phyloP scores from a whole-genome alignment of 2,113 vertebrate species.

The Cathartes aura region DNA sequence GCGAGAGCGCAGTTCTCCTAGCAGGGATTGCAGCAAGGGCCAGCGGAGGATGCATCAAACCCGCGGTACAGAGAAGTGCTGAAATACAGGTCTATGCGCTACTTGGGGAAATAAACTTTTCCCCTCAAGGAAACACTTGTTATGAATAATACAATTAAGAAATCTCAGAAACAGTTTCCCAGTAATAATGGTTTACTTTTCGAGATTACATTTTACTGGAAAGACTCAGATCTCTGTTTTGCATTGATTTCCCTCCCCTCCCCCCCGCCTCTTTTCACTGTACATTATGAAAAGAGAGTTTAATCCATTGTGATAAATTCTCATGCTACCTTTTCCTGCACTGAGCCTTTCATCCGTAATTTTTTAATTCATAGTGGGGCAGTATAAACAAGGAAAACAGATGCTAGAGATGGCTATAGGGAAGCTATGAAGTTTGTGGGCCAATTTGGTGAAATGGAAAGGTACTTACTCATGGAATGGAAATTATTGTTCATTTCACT shows the following conservation, averaged over 20 bases:
- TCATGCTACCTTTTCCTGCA: neutral
- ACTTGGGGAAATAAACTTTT: neutral
- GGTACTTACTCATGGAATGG: neutral
- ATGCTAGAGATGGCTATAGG: neutral
- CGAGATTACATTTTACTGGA: neutral
- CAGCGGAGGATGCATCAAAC: neutral
- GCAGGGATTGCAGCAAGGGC: neutral
- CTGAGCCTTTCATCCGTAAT: neutral
- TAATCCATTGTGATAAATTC: neutral
- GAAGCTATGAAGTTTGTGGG: neutral
- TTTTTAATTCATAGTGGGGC: neutral
- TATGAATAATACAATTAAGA: neutral
- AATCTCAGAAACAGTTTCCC: neutral
- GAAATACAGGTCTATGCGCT: neutral
- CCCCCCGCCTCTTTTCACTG: neutral
- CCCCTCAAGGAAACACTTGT: neutral
- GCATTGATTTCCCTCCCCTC: neutral
- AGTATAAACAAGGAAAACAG: neutral
- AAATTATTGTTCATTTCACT: slow-evolving; percentile 8
- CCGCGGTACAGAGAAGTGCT: fast-evolving
- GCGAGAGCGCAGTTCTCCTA: fast-evolving
- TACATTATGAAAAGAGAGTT: neutral
- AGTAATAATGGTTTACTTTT: neutral
- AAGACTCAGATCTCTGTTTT: neutral
- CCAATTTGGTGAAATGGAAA: neutral